Evolutionary conservation across 2,113 vertebrate species (phyloP), one percentile per base, ranked within the genome.

Genomic region (Neomonachus schauinslandi): DNA sequence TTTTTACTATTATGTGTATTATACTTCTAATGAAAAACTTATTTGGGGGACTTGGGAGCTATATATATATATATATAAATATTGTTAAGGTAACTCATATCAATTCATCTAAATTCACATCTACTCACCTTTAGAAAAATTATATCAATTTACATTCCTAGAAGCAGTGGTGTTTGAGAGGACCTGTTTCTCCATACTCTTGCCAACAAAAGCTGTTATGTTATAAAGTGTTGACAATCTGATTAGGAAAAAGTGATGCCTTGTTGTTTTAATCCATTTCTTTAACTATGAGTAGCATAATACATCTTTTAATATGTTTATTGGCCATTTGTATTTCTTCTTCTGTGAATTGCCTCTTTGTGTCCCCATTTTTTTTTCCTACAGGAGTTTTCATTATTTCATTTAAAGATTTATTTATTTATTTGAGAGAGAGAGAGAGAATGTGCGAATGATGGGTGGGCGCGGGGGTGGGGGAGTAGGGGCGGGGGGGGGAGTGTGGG

Each of bases 151-250:
- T 74, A 63, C 16, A 89, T 82, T 82, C 39, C 85, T 53, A 81
- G 83, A 92, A 92, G 42, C 63, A 72, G 72, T 87, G 74, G 11
- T 87, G 46, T 46, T 87, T 71, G 51, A 86, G 63, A 87, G 18
- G 33, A 80, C 1, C 33, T 77, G 11, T 42, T 92, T 80, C 39
- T 63, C 74, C 53, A 80, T 15, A 63, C 4, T 80, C 53, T 72
- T 63, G n/a, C 53, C 74, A 72, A 81, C 14, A 72, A 63, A 61
- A 95, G 10, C 11, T 81, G 24, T 72, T 53, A 46, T 57, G 63
- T 95, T 89, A 46, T 69, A 86, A 86, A 92, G 14, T 74, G 87
- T 95, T 95, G 89, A 28, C 83, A 82, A 28, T 88, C n/a, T 92
- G 65, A 88, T 74, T 80, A 77, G 63, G 53, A 42, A 72, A 87